These are phyloP conservation scores for Merops nubicus DNA, from an alignment of 2,113 vertebrate genomes.

Conservation along the genomic window DNA sequence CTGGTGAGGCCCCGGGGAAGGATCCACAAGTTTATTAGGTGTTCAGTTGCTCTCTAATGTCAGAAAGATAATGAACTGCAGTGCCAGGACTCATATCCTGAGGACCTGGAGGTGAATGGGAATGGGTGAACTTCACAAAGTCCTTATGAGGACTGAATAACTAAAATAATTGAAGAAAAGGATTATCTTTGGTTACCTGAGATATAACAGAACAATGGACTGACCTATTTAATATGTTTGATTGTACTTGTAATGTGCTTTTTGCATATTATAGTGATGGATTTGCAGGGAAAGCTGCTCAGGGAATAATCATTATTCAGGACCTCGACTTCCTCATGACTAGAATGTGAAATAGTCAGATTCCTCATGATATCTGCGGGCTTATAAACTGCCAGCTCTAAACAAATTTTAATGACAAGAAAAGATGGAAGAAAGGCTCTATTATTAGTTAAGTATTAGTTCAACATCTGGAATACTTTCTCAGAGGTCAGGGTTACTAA, in stretches of 20 bases:
- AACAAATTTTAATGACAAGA: not conserved
- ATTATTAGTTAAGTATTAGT: not conserved
- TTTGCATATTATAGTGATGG: not conserved
- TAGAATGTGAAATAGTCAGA: not conserved
- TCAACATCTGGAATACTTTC: not conserved
- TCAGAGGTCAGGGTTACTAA: not conserved
- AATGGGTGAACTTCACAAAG: not conserved
- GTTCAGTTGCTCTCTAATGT: not conserved
- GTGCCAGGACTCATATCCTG: not conserved
- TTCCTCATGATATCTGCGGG: not conserved
- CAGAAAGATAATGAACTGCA: not conserved
- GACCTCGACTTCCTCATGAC: not conserved
- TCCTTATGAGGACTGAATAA: not conserved
- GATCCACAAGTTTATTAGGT: not conserved
- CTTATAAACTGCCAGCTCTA: not conserved
- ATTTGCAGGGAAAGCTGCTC: not conserved
- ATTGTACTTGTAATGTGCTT: not conserved
- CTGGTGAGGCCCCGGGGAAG: not conserved
- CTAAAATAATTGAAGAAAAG: not conserved
- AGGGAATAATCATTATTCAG: constrained; percentile 13
- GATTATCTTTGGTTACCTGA: not conserved
- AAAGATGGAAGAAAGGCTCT: not conserved
- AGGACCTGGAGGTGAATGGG: not conserved
- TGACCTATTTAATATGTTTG: not conserved
- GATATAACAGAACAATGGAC: not conserved